Percentiles rank a stretch among this genome's conserved stretches.
Conservation (phyloP, 1,140 invertebrate species). For the Spodoptera frugiperda region DNA sequence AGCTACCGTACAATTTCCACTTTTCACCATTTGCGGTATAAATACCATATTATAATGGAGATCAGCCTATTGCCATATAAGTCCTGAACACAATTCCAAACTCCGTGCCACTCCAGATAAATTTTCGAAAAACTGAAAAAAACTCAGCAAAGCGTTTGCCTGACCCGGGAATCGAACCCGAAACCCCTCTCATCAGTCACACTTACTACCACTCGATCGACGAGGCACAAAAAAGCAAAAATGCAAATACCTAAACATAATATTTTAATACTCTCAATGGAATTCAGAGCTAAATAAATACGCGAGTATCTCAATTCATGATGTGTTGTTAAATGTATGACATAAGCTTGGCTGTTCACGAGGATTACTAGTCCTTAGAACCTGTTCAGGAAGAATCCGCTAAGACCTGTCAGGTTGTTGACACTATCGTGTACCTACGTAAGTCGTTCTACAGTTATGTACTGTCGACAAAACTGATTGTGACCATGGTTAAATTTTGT, state of each 20-base stretch:
- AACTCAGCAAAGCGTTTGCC: too few species aligned
- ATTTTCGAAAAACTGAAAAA: too few species aligned
- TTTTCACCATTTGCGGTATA: too few species aligned
- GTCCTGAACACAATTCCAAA: too few species aligned
- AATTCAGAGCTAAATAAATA: slow-evolving; percentile 30
- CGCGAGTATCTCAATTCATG: background rate
- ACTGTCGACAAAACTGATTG: slow-evolving; percentile 52
- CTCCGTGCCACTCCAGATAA: too few species aligned
- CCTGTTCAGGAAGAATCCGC: slow-evolving; percentile 65
- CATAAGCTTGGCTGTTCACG: slow-evolving; percentile 36
- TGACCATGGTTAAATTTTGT: background rate
- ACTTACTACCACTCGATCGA: too few species aligned
- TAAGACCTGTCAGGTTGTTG: slow-evolving; percentile 71
- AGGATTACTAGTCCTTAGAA: slow-evolving; percentile 50
- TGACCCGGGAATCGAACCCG: too few species aligned
- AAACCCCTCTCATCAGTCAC: too few species aligned
- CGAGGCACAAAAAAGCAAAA: background rate
- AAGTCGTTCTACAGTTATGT: slow-evolving; percentile 67
- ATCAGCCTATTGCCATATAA: too few species aligned
- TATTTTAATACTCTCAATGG: background rate
- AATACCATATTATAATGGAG: too few species aligned
- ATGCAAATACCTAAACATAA: background rate
- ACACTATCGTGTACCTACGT: slow-evolving; percentile 66
- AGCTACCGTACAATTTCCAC: too few species aligned
- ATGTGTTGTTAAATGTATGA: slow-evolving; percentile 8